Evolutionary conservation across 2,797 vertebrate species (phyloP).

Genomic region (Morelia viridis): DNA sequence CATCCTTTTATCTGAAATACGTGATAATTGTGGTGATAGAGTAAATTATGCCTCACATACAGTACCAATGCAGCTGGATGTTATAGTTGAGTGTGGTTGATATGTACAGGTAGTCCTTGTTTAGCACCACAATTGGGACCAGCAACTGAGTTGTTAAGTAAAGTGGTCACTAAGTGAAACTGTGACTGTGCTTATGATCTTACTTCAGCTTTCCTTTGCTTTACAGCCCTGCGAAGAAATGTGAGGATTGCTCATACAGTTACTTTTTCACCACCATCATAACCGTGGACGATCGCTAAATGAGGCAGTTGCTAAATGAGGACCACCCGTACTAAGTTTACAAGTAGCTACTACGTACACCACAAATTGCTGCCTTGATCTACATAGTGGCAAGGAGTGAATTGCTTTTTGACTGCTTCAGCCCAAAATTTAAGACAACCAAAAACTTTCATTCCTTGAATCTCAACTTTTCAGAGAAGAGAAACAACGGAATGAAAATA

Average conservation of each 20-base stretch:
- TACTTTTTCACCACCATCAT: neutral
- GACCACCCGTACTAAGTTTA: neutral
- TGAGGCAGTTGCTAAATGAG: neutral
- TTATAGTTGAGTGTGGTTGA: neutral
- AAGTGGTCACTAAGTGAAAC: neutral
- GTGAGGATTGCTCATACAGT: neutral
- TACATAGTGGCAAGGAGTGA: neutral
- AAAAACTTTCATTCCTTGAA: neutral
- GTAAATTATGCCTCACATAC: neutral
- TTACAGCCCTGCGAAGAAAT: neutral
- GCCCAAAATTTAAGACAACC: neutral
- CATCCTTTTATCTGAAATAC: neutral
- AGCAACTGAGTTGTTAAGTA: neutral
- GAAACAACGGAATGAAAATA: neutral
- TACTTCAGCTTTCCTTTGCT: neutral
- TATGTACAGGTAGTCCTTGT: neutral
- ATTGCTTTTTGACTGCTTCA: neutral
- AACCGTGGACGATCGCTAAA: neutral
- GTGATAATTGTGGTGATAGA: neutral
- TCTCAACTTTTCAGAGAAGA: neutral
- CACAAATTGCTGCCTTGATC: neutral
- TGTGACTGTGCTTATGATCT: neutral
- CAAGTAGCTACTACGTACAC: neutral
- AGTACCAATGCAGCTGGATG: neutral
- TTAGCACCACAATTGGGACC: neutral